Conservation (phyloP, 1,140 invertebrate species). For the Harlomillsia oculata region DNA sequence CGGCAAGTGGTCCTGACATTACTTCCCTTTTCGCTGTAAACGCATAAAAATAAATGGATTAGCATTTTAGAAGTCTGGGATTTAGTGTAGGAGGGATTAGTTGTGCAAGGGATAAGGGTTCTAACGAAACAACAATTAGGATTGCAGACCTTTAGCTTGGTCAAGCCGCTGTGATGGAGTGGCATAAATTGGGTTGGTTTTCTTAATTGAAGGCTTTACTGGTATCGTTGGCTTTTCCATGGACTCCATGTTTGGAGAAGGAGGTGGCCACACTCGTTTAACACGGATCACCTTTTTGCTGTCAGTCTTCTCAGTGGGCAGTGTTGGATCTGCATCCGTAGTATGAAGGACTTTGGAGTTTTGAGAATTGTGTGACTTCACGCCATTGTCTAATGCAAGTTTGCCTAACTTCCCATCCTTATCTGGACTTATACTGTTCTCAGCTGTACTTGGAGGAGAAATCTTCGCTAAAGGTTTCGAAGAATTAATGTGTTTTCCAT, state of each 20-base stretch:
- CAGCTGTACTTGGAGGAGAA: neutral
- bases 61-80: too few relatives aligned
- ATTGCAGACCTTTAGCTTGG: conserved; percentile 19
- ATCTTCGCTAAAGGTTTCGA: conserved; percentile 10
- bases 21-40: too few relatives aligned
- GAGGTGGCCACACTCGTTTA: conserved; percentile 49
- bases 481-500: conserved; percentile 6
- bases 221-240: conserved; percentile 61
- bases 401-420: neutral
- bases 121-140: neutral
- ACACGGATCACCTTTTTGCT: conserved; percentile 19
- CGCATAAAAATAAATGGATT: too few relatives aligned
- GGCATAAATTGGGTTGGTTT: conserved; percentile 53
- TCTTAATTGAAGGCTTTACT: conserved; percentile 52
- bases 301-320: conserved; percentile 25
- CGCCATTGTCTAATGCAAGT: conserved; percentile 4
- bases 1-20: too few relatives aligned
- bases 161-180: conserved; percentile 44
- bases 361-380: too few relatives aligned
- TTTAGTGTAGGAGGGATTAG: too few relatives aligned
- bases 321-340: neutral
- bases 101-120: too few relatives aligned
- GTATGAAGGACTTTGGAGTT: conserved; percentile 6
- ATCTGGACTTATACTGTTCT: neutral
- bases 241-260: conserved; percentile 30